phyloP scores from a whole-genome alignment of 2,888 invertebrate genomes.

The Incurvaria masculella region DNA sequence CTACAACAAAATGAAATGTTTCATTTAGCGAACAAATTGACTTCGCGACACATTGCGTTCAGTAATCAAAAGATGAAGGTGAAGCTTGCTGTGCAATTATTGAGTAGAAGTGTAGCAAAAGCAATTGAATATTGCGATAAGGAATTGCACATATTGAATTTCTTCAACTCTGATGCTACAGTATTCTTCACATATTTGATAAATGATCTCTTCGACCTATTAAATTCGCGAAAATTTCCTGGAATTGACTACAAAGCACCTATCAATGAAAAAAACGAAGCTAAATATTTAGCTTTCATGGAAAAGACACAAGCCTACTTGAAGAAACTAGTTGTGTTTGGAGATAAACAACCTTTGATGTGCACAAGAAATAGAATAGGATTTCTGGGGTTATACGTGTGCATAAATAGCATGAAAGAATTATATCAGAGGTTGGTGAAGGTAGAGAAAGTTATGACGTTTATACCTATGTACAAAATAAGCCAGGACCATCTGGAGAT shows the following conservation, averaged over 20 bases:
- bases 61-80: constrained; percentile 17
- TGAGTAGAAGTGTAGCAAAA: constrained; percentile 15
- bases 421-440: constrained; percentile 2
- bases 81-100: constrained; percentile 15
- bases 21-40: constrained; percentile 15
- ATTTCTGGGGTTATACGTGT: constrained; percentile 3
- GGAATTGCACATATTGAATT: constrained; percentile 5
- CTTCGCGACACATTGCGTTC: constrained; percentile 14
- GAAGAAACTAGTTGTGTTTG: background rate
- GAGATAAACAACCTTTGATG: background rate
- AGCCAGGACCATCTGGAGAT: constrained; percentile 15
- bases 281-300: background rate
- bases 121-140: constrained; percentile 10
- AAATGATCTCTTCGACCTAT: constrained; percentile 9
- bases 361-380: background rate
- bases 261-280: background rate
- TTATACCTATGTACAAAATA: constrained; percentile 7
- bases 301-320: background rate
- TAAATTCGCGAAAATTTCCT: constrained; percentile 1
- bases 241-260: constrained; percentile 2
- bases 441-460: background rate
- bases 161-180: constrained; percentile 3
- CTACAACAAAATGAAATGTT: constrained; percentile 14
- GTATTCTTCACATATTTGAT: constrained; percentile 2
- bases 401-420: constrained; percentile 5